These are phyloP conservation scores for Parotocinclus haroldoi DNA, from an alignment of 2,797 vertebrate species.

Conservation along the genomic window DNA sequence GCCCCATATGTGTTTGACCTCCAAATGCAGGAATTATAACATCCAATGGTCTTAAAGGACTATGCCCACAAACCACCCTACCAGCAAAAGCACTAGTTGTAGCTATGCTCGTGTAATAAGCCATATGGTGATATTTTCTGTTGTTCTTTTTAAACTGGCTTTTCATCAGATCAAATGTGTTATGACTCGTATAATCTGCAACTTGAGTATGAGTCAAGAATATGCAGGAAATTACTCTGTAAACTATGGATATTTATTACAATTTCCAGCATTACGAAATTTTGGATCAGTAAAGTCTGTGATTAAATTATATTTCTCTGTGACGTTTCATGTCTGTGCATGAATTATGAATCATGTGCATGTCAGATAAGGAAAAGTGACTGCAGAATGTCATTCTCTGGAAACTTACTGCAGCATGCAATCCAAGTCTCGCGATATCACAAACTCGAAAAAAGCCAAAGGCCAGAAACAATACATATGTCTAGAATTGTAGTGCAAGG, in stretches of 20 bases:
- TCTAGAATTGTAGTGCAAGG: no score
- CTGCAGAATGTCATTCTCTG: not conserved
- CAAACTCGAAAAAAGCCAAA: not conserved
- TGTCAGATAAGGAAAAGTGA: not conserved
- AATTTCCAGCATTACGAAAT: not conserved
- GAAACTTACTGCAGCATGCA: not conserved
- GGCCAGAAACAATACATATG: no score
- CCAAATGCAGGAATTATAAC: conserved; percentile 27
- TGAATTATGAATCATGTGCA: no score
- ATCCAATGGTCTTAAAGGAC: conserved; percentile 3
- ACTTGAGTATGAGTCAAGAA: no score
- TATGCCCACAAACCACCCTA: conserved; percentile 10
- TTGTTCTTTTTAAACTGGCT: no score
- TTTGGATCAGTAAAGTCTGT: not conserved
- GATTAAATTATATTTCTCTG: conserved; percentile 3
- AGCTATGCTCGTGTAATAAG: not conserved
- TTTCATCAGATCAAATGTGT: no score
- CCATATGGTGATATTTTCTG: not conserved
- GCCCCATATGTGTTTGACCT: conserved; percentile 51
- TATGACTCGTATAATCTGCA: no score
- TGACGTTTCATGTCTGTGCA: not conserved
- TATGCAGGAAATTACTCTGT: no score
- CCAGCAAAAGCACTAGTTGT: not conserved
- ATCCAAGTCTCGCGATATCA: not conserved
- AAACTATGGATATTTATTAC: no score